Conservation (phyloP, 2,797 vertebrate genomes). For the Poeciliopsis paucimaculata region DNA sequence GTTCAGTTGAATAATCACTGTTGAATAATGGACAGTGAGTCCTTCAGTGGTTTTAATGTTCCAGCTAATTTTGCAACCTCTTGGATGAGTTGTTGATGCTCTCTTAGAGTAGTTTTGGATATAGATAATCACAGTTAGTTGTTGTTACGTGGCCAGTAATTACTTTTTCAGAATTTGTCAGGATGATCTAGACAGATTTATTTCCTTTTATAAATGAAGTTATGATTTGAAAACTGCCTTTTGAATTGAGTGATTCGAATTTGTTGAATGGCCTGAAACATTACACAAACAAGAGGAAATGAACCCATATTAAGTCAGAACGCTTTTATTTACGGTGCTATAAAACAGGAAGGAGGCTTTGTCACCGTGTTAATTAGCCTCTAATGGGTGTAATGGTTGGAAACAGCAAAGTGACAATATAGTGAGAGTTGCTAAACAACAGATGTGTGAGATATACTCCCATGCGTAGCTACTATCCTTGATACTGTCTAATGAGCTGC, state of each 20-base stretch:
- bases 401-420: constrained; percentile 54
- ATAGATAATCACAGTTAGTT: neutral
- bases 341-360: constrained; percentile 77
- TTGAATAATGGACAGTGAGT: neutral
- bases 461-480: constrained; percentile 29
- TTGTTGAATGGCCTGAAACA: neutral
- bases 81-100: neutral
- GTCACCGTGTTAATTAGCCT: constrained; percentile 76
- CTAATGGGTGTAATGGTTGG: constrained; percentile 77
- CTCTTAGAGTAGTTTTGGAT: neutral
- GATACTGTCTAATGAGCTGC: constrained; percentile 58
- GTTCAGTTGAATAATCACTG: neutral
- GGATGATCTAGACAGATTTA: neutral
- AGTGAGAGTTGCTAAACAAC: constrained; percentile 66
- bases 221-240: neutral
- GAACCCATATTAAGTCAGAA: constrained; percentile 52
- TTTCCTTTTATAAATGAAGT: neutral
- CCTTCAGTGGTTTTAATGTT: neutral
- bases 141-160: neutral
- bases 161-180: neutral
- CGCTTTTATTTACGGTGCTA: constrained; percentile 72
- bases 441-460: constrained; percentile 48
- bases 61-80: neutral
- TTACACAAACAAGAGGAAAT: neutral
- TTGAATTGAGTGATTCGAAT: neutral